phyloP scores from a whole-genome alignment of 1,140 invertebrate species.

The Eumaeus atala region DNA sequence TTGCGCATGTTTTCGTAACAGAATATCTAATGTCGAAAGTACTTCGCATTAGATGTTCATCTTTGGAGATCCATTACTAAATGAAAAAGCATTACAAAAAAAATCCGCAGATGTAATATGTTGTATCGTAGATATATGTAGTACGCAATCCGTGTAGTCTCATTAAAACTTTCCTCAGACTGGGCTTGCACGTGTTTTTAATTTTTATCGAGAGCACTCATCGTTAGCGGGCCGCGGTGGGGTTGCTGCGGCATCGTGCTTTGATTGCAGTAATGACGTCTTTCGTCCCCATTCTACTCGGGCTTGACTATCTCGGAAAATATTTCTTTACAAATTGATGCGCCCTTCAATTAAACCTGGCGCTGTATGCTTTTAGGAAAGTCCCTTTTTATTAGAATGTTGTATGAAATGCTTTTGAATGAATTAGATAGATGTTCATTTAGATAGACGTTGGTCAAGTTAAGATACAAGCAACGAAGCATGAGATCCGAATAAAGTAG shows the following conservation, averaged over 20 bases:
- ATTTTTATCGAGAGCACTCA: constrained; percentile 73
- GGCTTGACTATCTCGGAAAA: constrained; percentile 60
- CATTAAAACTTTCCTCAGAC: constrained; percentile 73
- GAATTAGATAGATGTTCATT: too few species aligned
- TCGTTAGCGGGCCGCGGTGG: constrained; percentile 48
- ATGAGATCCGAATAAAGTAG: too few species aligned
- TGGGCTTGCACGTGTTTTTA: constrained; percentile 73
- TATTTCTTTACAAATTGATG: constrained; percentile 61
- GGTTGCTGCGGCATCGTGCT: constrained; percentile 54
- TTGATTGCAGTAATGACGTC: constrained; percentile 73
- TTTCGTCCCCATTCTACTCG: constrained; percentile 44
- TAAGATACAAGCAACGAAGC: too few species aligned
- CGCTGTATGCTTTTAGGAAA: background rate
- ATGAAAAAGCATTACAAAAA: too few species aligned
- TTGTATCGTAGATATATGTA: constrained; percentile 31
- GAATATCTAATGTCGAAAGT: background rate
- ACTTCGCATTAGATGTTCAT: too few species aligned
- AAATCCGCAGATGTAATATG: constrained; percentile 17
- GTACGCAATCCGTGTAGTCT: constrained; percentile 59
- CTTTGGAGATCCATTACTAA: too few species aligned
- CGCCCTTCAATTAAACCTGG: constrained; percentile 47
- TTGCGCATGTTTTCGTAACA: too few species aligned
- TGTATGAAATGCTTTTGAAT: too few species aligned
- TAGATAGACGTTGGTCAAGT: too few species aligned
- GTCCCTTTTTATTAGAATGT: too few species aligned